A percentile compares a stretch with the other conserved stretches of the same genome.
These are phyloP conservation scores for Haliclystus octoradiatus DNA, from an alignment of 30 jellyfish, hydroid and myxozoan species.

Conservation along the genomic window DNA sequence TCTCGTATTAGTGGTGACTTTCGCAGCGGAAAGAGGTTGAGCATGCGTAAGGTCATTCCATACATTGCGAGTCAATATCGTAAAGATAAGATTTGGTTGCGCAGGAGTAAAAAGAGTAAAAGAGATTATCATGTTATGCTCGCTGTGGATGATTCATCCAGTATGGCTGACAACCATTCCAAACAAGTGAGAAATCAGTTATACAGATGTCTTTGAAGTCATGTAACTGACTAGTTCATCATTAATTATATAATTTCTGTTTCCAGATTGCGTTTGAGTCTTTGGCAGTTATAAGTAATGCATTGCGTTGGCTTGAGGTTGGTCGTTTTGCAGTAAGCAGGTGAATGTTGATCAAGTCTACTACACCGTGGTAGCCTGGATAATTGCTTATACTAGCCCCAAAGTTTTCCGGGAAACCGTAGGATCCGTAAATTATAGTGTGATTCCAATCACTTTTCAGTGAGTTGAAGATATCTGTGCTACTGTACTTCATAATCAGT, in stretches of 20 bases:
- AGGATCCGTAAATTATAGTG: too few relatives aligned
- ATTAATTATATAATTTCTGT: not conserved
- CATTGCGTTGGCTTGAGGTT: slow-evolving; percentile 83
- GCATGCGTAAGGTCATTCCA: slow-evolving; percentile 96
- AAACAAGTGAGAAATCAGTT: slow-evolving; percentile 82
- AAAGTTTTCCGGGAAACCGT: too few relatives aligned
- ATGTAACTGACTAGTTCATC: too few relatives aligned
- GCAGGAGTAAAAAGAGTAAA: slow-evolving; percentile 81
- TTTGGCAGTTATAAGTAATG: slow-evolving; percentile 79
- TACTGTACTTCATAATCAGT: too few relatives aligned
- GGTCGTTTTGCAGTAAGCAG: slow-evolving; percentile 86
- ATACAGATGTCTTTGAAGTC: not conserved
- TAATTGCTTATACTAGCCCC: too few relatives aligned
- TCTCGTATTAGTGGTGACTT: slow-evolving; percentile 72
- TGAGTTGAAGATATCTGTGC: too few relatives aligned
- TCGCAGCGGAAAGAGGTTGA: slow-evolving; percentile 89
- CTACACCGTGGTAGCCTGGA: too few relatives aligned
- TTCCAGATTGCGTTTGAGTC: slow-evolving; percentile 82
- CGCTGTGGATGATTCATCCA: slow-evolving; percentile 97
- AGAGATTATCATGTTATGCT: slow-evolving; percentile 74
- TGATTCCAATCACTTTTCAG: too few relatives aligned
- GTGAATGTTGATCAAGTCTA: too few relatives aligned
- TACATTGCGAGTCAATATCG: slow-evolving; percentile 95
- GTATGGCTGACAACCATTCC: slow-evolving; percentile 96
- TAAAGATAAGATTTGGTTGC: slow-evolving; percentile 89